phyloP scores from a whole-genome alignment of 2,888 invertebrate species.

The Eupithecia centaureata region DNA sequence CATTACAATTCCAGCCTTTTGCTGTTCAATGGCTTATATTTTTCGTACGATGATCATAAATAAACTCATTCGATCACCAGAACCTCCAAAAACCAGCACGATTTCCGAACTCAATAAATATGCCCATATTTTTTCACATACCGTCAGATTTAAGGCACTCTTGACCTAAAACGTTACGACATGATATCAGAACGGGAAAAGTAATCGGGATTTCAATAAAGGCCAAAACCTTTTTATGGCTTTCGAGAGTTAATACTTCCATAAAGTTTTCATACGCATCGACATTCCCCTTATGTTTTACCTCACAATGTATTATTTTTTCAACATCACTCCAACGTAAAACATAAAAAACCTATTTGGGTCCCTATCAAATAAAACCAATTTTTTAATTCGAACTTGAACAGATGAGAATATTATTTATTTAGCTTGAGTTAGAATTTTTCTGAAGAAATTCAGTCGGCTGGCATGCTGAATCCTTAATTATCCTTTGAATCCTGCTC shows the following conservation, averaged over 20 bases:
- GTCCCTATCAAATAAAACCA: background rate
- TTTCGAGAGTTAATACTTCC: slow-evolving; percentile 30
- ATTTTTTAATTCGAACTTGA: background rate
- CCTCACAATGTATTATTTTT: slow-evolving; percentile 34
- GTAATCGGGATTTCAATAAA: slow-evolving; percentile 29
- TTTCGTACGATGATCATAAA: background rate
- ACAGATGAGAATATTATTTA: background rate
- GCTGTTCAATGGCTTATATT: background rate
- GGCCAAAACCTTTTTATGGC: slow-evolving; percentile 22
- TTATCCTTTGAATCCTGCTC: background rate
- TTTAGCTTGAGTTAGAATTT: background rate
- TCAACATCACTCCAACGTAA: slow-evolving; percentile 33
- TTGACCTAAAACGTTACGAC: slow-evolving; percentile 15
- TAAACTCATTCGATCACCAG: background rate
- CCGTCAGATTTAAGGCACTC: slow-evolving; percentile 13
- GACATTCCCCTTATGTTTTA: slow-evolving; percentile 34
- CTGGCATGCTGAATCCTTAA: background rate
- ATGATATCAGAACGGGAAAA: slow-evolving; percentile 18
- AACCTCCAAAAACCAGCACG: background rate
- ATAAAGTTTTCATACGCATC: slow-evolving; percentile 36
- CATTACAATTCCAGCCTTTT: background rate
- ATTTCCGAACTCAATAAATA: slow-evolving; percentile 13
- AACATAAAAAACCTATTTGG: slow-evolving; percentile 37
- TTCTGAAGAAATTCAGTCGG: background rate
- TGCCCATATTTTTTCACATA: slow-evolving; percentile 10